Evolutionary conservation across 1,140 invertebrate species (phyloP).

Genomic region (Triops longicaudatus): DNA sequence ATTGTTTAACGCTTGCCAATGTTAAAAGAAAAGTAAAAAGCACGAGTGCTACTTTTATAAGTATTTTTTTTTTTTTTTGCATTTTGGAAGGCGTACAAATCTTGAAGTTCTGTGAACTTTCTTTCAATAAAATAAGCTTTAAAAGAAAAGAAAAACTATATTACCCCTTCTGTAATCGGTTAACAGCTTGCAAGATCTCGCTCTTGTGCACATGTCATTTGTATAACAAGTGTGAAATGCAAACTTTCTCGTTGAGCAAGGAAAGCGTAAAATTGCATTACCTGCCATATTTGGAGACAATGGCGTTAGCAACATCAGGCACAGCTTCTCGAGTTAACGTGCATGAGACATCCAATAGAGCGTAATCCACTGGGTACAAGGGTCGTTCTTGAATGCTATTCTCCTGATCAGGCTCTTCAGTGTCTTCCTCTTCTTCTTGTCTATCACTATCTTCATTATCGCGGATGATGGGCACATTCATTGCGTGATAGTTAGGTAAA

Average conservation of each 20-base stretch:
- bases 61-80: too few species aligned
- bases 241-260: neutral
- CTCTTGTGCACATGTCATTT: too few species aligned
- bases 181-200: too few species aligned
- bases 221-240: too few species aligned
- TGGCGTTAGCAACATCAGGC: conserved; percentile 22
- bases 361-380: conserved; percentile 1
- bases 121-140: too few species aligned
- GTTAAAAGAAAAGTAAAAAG: too few species aligned
- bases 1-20: too few species aligned
- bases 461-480: neutral
- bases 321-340: neutral
- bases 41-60: too few species aligned
- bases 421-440: conserved; percentile 25
- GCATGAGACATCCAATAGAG: conserved; percentile 24
- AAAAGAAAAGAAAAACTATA: too few species aligned
- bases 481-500: neutral
- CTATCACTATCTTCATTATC: neutral
- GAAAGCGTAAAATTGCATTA: neutral
- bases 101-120: too few species aligned
- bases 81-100: too few species aligned
- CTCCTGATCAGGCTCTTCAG: neutral
- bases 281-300: conserved; percentile 29
- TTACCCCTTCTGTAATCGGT: too few species aligned
- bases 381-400: conserved; percentile 7